Conservation (phyloP, 2,797 vertebrate species). For the Naso thynnoides region DNA sequence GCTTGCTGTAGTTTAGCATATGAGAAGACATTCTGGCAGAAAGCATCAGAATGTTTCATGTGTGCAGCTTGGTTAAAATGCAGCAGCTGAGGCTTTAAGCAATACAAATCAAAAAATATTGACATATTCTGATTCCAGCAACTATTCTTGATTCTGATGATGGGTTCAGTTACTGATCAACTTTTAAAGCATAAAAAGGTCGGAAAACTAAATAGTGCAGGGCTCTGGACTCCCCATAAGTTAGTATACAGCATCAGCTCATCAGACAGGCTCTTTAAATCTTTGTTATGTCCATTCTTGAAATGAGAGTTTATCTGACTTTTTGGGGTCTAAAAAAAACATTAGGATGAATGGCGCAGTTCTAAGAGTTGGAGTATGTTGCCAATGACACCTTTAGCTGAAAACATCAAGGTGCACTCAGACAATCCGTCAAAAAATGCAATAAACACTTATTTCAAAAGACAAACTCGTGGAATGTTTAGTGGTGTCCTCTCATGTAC, state of each 20-base stretch:
- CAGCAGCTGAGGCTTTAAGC: neutral
- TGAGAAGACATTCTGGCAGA: neutral
- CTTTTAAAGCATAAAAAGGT: neutral
- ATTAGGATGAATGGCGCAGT: neutral
- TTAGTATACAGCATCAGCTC: no score
- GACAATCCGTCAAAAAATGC: no score
- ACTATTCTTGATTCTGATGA: neutral
- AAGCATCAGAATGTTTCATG: constrained; percentile 13
- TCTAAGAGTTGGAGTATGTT: no score
- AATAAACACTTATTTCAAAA: no score
- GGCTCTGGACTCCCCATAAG: neutral
- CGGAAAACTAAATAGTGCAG: neutral
- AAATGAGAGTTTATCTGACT: constrained; percentile 2
- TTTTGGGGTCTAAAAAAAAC: neutral
- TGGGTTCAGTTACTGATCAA: neutral
- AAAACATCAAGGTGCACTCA: no score
- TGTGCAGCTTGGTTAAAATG: constrained; percentile 9
- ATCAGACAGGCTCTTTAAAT: neutral
- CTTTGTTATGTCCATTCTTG: neutral
- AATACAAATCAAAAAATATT: neutral
- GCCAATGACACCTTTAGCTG: no score
- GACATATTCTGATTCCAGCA: neutral
- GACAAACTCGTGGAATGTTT: no score
- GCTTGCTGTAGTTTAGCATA: constrained; percentile 4
- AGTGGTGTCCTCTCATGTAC: no score